Conservation (phyloP, 1,140 invertebrate genomes). For the Ectropis grisescens region DNA sequence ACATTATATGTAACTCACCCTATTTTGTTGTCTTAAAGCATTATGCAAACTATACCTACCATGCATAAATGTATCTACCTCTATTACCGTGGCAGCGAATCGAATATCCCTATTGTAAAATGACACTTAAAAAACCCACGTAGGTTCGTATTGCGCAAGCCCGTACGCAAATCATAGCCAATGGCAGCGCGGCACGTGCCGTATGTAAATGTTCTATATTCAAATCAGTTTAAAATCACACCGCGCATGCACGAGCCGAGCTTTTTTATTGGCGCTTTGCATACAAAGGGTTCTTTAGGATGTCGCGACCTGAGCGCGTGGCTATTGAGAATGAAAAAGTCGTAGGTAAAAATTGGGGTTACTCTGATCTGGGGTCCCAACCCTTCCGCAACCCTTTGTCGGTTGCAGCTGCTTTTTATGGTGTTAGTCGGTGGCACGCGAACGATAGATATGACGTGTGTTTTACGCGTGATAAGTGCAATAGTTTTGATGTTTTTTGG, state of each 20-base stretch:
- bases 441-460: constrained; percentile 24
- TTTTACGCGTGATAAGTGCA: too few relatives aligned
- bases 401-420: constrained; percentile 49
- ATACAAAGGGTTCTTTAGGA: too few relatives aligned
- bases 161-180: constrained; percentile 38
- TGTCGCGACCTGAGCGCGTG: too few relatives aligned
- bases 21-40: too few relatives aligned
- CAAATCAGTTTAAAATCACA: constrained; percentile 65
- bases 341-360: constrained; percentile 18
- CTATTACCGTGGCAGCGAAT: constrained; percentile 51
- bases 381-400: constrained; percentile 56
- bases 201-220: constrained; percentile 61
- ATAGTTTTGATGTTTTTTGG: too few relatives aligned
- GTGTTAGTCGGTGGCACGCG: constrained; percentile 29
- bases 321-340: too few relatives aligned
- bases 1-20: too few relatives aligned
- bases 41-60: too few relatives aligned
- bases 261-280: constrained; percentile 54
- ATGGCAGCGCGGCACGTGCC: constrained; percentile 22
- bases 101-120: constrained; percentile 24
- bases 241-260: constrained; percentile 51
- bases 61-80: too few relatives aligned
- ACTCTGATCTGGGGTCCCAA: constrained; percentile 24
- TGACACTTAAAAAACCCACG: constrained; percentile 30
- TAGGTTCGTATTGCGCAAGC: constrained; percentile 34